Percentiles rank a stretch among this genome's conserved stretches.
Evolutionary conservation across 2,888 invertebrate species (phyloP).

Genomic region (Tenthredo notha): DNA sequence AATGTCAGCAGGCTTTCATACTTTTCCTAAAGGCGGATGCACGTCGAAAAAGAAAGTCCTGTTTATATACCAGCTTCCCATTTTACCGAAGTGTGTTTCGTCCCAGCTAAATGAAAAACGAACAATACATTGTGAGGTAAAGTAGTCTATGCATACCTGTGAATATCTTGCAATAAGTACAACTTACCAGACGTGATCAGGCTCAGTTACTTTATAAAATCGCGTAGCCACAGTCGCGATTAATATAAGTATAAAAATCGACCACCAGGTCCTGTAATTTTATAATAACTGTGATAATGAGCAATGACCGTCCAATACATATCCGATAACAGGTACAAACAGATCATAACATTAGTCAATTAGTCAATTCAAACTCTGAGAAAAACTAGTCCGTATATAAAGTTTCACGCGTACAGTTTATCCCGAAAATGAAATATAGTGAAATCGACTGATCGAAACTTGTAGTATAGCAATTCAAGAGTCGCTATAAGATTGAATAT

Average conservation of each 20-base stretch:
- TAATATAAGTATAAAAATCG: constrained; percentile 83
- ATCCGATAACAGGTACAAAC: neutral
- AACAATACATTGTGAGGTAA: constrained; percentile 53
- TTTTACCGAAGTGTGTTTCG: constrained; percentile 99
- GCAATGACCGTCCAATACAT: neutral
- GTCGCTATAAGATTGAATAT: neutral
- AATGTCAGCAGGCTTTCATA: constrained; percentile 74
- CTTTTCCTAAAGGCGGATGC: constrained; percentile 98
- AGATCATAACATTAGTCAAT: no score
- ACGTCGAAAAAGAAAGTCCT: constrained; percentile 99
- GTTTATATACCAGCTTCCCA: constrained; percentile 99
- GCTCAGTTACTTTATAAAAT: constrained; percentile 94
- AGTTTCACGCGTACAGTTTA: neutral
- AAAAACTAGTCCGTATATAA: neutral
- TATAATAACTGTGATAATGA: neutral
- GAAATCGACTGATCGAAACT: neutral
- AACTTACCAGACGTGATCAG: constrained; percentile 95
- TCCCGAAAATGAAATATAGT: neutral
- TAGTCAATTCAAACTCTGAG: neutral
- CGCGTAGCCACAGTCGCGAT: constrained; percentile 87
- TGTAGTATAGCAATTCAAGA: neutral
- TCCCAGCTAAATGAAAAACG: constrained; percentile 88
- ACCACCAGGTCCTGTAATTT: constrained; percentile 83
- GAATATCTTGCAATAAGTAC: constrained; percentile 37
- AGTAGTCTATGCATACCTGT: constrained; percentile 39